Percentiles rank a stretch among this genome's conserved stretches.
Conservation (phyloP, 2,797 vertebrate species). For the Lindbergichthys nudifrons region DNA sequence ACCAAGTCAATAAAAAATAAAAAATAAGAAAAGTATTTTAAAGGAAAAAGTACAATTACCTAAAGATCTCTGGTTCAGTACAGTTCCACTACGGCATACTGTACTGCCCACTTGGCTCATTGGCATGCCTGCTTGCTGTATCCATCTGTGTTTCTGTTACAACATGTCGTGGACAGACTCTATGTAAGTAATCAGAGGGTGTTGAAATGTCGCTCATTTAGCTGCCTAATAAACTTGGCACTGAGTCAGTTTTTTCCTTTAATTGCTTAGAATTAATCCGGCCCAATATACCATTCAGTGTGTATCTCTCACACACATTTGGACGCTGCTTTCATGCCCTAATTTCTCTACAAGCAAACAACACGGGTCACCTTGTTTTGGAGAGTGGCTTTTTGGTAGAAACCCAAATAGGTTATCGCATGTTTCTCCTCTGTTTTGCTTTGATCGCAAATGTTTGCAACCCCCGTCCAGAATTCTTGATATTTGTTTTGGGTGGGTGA, state of each 20-base stretch:
- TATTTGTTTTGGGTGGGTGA: slow-evolving; percentile 55
- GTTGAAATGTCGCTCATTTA: slow-evolving; percentile 32
- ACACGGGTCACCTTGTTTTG: slow-evolving; percentile 45
- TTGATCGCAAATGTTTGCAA: slow-evolving; percentile 22
- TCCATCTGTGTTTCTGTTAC: slow-evolving; percentile 3
- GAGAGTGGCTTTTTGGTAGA: slow-evolving; percentile 22
- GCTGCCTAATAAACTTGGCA: slow-evolving; percentile 57
- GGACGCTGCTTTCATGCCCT: slow-evolving; percentile 16
- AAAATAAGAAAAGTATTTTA: no score
- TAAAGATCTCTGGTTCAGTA: not conserved
- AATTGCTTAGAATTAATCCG: slow-evolving; percentile 54
- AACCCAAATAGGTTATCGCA: slow-evolving; percentile 41
- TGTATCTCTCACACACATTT: slow-evolving; percentile 35
- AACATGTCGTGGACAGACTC: slow-evolving; percentile 4
- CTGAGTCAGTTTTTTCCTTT: slow-evolving; percentile 10
- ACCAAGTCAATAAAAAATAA: no score
- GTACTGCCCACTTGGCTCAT: not conserved
- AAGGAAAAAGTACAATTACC: no score
- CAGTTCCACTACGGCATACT: not conserved
- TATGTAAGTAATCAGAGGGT: slow-evolving; percentile 29
- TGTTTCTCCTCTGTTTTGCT: slow-evolving; percentile 20
- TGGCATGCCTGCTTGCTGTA: not conserved
- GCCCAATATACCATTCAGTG: slow-evolving; percentile 22
- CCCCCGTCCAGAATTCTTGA: slow-evolving; percentile 31
- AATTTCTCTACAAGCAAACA: slow-evolving; percentile 37